Percentiles rank a stretch among this genome's conserved stretches.
phyloP scores from a whole-genome alignment of 1,140 invertebrate genomes.

The Laupala kohalensis region DNA sequence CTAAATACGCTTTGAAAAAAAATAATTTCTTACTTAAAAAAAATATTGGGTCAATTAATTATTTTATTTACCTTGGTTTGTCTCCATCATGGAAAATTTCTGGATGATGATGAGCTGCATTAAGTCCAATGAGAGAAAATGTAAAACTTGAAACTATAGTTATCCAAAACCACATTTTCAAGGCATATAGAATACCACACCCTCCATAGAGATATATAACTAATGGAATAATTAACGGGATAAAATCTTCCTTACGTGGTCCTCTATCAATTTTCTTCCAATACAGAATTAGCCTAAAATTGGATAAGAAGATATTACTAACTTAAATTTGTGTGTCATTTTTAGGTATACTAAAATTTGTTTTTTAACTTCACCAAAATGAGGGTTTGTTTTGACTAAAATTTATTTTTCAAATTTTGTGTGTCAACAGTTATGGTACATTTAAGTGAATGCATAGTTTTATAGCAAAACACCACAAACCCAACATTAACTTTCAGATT shows the following conservation, averaged over 20 bases:
- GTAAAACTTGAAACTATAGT: constrained; percentile 41
- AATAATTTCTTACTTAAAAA: too few species aligned
- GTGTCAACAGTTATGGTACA: too few species aligned
- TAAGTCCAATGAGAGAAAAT: constrained; percentile 52
- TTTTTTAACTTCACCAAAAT: too few species aligned
- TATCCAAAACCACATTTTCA: constrained; percentile 44
- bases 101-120: constrained; percentile 71
- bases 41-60: background rate
- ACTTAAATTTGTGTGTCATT: too few species aligned
- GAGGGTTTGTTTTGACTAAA: too few species aligned
- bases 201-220: constrained; percentile 4
- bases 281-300: background rate
- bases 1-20: too few species aligned
- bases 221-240: background rate
- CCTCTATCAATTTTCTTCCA: background rate
- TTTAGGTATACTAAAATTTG: too few species aligned
- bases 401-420: too few species aligned
- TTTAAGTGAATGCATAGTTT: too few species aligned
- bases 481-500: too few species aligned
- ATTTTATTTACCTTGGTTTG: constrained; percentile 32
- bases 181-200: constrained; percentile 20
- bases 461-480: too few species aligned
- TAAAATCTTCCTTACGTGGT: background rate
- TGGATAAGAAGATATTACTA: too few species aligned
- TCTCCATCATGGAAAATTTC: constrained; percentile 75